Evolutionary conservation across 2,888 invertebrate species (phyloP).

Genomic region (Sisyra nigra): DNA sequence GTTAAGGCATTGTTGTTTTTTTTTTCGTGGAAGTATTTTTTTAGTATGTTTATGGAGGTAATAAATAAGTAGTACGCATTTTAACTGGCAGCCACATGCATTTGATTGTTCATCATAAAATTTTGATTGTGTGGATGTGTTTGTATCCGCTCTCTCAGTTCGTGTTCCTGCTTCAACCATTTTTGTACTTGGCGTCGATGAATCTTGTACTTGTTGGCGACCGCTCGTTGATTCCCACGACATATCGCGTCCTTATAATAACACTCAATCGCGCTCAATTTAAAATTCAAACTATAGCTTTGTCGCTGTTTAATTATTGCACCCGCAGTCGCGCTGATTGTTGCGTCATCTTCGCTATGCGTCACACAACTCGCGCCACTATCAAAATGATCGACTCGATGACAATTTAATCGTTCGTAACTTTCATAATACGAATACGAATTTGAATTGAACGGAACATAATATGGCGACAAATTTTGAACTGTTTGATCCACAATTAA

Average conservation of each 20-base stretch:
- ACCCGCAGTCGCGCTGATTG: not conserved
- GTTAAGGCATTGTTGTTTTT: too few relatives aligned
- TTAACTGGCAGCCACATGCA: constrained; percentile 14
- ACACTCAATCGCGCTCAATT: constrained; percentile 34
- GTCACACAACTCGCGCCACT: not conserved
- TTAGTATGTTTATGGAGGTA: constrained; percentile 13
- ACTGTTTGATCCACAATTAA: not conserved
- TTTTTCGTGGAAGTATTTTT: constrained; percentile 4
- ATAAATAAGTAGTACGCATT: constrained; percentile 13
- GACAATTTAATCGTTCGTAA: not conserved
- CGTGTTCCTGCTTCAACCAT: constrained; percentile 36
- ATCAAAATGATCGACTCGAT: not conserved
- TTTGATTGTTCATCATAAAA: constrained; percentile 15
- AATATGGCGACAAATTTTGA: too few relatives aligned
- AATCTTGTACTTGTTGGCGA: constrained; percentile 30
- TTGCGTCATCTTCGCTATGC: not conserved
- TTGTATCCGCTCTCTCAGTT: constrained; percentile 23
- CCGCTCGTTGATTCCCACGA: constrained; percentile 29
- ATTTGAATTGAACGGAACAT: not conserved
- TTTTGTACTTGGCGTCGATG: constrained; percentile 34
- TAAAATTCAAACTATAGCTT: constrained; percentile 34
- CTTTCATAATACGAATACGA: not conserved
- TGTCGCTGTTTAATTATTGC: constrained; percentile 21
- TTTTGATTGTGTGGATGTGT: constrained; percentile 5
- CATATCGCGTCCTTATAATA: constrained; percentile 34